phyloP scores from a whole-genome alignment of 2,113 vertebrate genomes.

The Cervus canadensis region DNA sequence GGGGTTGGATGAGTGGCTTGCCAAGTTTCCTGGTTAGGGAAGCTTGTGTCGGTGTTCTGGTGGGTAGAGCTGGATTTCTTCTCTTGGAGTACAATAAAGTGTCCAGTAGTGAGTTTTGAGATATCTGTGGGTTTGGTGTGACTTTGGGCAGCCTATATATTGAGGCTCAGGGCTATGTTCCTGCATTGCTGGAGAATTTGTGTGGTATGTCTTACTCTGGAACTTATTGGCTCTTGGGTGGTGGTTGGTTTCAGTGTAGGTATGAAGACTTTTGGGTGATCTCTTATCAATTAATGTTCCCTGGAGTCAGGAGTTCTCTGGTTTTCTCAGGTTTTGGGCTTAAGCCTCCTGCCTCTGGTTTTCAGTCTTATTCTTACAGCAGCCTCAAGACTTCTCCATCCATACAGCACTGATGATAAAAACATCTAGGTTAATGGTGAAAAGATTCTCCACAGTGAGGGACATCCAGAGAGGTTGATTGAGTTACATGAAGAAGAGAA shows the following conservation, averaged over 20 bases:
- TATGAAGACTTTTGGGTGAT: background rate
- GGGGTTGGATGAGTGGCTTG: background rate
- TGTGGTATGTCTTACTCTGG: background rate
- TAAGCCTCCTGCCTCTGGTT: background rate
- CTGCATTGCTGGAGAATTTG: background rate
- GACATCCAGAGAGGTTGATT: background rate
- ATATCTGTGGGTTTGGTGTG: background rate
- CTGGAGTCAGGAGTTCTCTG: background rate
- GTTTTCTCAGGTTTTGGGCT: background rate
- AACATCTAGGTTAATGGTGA: background rate
- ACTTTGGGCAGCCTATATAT: background rate
- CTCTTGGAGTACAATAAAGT: background rate
- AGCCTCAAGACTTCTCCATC: background rate
- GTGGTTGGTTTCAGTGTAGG: background rate
- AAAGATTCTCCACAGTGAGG: background rate
- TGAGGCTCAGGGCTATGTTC: background rate
- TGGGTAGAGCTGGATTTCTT: background rate
- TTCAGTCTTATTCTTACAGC: background rate
- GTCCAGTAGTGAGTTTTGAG: background rate
- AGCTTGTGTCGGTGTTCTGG: background rate
- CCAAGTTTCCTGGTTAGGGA: background rate
- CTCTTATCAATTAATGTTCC: background rate
- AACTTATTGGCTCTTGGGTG: background rate
- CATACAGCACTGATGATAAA: background rate
- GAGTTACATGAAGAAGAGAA: background rate